Conservation (phyloP, 1,140 invertebrate genomes). For the Drosophila baimaii region DNA sequence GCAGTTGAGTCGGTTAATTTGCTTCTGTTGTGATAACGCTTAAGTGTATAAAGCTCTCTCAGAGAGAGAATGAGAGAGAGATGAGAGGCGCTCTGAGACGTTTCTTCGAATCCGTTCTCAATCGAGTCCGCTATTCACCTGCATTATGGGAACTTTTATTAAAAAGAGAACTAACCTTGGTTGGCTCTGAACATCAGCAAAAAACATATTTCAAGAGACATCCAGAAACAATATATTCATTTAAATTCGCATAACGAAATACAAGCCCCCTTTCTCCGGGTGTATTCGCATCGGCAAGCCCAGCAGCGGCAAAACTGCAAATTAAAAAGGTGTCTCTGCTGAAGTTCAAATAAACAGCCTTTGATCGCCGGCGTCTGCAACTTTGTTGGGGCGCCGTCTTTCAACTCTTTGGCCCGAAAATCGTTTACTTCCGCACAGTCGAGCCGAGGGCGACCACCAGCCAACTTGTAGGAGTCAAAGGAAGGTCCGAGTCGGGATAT, state of each 20-base stretch:
- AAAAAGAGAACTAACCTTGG: too few species aligned
- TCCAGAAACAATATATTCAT: not conserved
- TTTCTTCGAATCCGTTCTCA: too few species aligned
- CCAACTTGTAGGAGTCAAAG: slow-evolving; percentile 60
- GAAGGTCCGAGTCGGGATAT: slow-evolving; percentile 1
- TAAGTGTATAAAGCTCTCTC: too few species aligned
- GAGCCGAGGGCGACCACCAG: slow-evolving; percentile 34
- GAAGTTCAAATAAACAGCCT: slow-evolving; percentile 71
- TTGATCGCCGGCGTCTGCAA: slow-evolving; percentile 69
- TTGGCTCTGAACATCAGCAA: too few species aligned
- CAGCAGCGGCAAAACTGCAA: slow-evolving; percentile 63
- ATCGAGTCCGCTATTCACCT: too few species aligned
- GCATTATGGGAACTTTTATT: too few species aligned
- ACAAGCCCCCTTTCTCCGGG: not conserved
- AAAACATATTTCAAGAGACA: not conserved
- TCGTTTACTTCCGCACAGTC: slow-evolving; percentile 74
- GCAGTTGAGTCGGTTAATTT: too few species aligned
- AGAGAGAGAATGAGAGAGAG: too few species aligned
- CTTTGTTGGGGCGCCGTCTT: slow-evolving; percentile 73
- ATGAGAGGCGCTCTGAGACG: too few species aligned
- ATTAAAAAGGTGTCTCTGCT: slow-evolving; percentile 80
- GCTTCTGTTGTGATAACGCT: too few species aligned
- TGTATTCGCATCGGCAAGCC: slow-evolving; percentile 22
- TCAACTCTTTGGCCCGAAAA: slow-evolving; percentile 63
- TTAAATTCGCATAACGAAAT: not conserved